Conservation (phyloP, 2,113 vertebrate genomes). For the Cryptomyrus ogoouensis region DNA sequence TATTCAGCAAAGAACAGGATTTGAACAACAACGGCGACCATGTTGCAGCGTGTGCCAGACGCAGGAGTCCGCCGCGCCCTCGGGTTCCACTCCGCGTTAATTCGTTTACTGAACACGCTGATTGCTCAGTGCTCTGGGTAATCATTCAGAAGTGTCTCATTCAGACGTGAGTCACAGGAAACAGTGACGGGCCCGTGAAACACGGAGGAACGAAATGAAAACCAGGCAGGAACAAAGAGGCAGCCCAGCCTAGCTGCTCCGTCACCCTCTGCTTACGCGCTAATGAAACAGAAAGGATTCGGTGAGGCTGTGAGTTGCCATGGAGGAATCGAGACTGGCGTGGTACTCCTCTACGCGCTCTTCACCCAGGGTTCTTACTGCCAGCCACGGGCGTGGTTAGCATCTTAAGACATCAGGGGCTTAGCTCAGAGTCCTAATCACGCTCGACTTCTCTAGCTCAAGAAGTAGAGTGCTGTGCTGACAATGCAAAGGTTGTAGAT, state of each 20-base stretch:
- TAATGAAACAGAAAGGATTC: not conserved
- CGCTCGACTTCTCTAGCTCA: not conserved
- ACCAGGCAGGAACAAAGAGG: not conserved
- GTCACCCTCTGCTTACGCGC: not conserved
- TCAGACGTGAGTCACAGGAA: slow-evolving; percentile 15
- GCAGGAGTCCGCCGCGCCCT: not conserved
- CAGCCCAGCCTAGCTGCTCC: not conserved
- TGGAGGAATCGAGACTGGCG: not conserved
- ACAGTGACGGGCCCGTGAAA: not conserved
- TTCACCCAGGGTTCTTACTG: not conserved
- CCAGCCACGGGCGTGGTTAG: not conserved
- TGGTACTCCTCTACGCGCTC: not conserved
- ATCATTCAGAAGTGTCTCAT: slow-evolving; percentile 7
- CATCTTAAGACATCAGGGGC: not conserved
- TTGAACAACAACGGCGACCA: not conserved
- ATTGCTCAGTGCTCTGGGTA: slow-evolving; percentile 4
- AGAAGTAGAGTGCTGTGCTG: not conserved
- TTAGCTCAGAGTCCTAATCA: not conserved
- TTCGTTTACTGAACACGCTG: slow-evolving; percentile 7
- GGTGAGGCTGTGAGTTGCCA: not conserved
- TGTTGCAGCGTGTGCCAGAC: not conserved
- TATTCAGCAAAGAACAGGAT: not conserved
- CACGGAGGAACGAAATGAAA: not conserved
- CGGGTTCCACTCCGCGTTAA: not conserved
- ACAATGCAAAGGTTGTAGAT: not conserved